A percentile compares a stretch with the other conserved stretches of the same genome.
phyloP scores from a whole-genome alignment of 2,888 invertebrate genomes.

The Nycteola revayana region DNA sequence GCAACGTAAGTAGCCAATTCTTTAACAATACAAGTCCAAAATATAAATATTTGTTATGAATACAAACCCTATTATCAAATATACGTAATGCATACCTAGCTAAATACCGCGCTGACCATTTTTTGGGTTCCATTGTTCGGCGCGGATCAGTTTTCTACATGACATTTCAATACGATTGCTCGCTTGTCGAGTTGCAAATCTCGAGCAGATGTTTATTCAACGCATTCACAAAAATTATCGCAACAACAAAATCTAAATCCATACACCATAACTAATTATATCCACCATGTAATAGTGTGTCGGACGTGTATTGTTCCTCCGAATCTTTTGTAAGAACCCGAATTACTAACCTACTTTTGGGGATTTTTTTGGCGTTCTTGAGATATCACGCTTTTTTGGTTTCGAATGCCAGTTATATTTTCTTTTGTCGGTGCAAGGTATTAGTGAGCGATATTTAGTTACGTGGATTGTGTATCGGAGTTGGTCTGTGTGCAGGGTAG shows the following conservation, averaged over 20 bases:
- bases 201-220: slow-evolving; percentile 74
- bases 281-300: slow-evolving; percentile 75
- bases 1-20: too few species aligned
- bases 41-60: slow-evolving; percentile 27
- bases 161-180: slow-evolving; percentile 70
- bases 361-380: slow-evolving; percentile 60
- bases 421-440: slow-evolving; percentile 61
- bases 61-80: slow-evolving; percentile 25
- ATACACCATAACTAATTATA: slow-evolving; percentile 81
- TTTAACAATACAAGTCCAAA: slow-evolving; percentile 10
- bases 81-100: slow-evolving; percentile 13
- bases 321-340: slow-evolving; percentile 58
- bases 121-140: slow-evolving; percentile 63
- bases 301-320: slow-evolving; percentile 61
- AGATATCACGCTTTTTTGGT: slow-evolving; percentile 75
- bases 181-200: slow-evolving; percentile 70
- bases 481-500: slow-evolving; percentile 29
- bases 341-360: slow-evolving; percentile 82
- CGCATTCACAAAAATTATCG: slow-evolving; percentile 77
- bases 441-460: slow-evolving; percentile 62
- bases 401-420: slow-evolving; percentile 72
- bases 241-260: slow-evolving; percentile 79
- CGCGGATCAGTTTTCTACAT: slow-evolving; percentile 74
- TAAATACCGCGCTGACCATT: slow-evolving; percentile 59
- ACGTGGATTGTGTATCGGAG: slow-evolving; percentile 35